Evolutionary conservation across 2,797 vertebrate species (phyloP).

Genomic region (Paratrypauchen microcephalus): DNA sequence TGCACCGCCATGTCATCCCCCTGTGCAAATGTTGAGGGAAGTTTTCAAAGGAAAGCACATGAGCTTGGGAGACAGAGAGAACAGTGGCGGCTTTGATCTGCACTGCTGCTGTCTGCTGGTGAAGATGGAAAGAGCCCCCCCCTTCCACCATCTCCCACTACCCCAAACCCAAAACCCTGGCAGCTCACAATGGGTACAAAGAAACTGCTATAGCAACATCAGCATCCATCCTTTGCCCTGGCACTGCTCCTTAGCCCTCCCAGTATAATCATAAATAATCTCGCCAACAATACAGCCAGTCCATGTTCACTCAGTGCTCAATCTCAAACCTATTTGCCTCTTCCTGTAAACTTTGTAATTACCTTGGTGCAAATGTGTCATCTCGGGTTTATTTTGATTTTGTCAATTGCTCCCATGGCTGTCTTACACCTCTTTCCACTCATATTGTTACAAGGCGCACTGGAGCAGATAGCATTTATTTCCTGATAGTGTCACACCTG

Average conservation of each 20-base stretch:
- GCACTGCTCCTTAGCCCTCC: conserved; percentile 44
- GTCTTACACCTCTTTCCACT: conserved; percentile 33
- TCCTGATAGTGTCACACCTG: conserved; percentile 6
- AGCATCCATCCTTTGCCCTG: conserved; percentile 61
- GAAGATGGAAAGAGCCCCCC: conserved; percentile 63
- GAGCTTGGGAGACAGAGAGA: conserved; percentile 60
- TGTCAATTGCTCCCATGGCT: conserved; percentile 32
- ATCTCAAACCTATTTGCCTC: conserved; percentile 57
- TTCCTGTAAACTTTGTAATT: conserved; percentile 70
- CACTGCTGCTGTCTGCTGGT: conserved; percentile 55
- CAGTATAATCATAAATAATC: conserved; percentile 75
- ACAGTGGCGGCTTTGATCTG: conserved; percentile 73
- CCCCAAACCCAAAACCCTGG: conserved; percentile 39
- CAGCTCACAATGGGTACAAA: conserved; percentile 73
- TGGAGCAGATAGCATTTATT: conserved; percentile 28
- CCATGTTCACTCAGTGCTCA: conserved; percentile 43
- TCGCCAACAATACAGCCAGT: conserved; percentile 75
- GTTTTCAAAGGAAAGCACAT: conserved; percentile 72
- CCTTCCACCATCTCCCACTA: conserved; percentile 49
- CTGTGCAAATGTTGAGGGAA: conserved; percentile 64
- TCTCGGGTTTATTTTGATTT: conserved; percentile 60
- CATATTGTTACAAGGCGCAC: conserved; percentile 20
- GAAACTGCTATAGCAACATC: conserved; percentile 61
- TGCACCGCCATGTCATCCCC: conserved; percentile 42
- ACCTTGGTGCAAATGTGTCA: conserved; percentile 63